Conservation (phyloP, 2,113 vertebrate species). For the Zonotrichia leucophrys region DNA sequence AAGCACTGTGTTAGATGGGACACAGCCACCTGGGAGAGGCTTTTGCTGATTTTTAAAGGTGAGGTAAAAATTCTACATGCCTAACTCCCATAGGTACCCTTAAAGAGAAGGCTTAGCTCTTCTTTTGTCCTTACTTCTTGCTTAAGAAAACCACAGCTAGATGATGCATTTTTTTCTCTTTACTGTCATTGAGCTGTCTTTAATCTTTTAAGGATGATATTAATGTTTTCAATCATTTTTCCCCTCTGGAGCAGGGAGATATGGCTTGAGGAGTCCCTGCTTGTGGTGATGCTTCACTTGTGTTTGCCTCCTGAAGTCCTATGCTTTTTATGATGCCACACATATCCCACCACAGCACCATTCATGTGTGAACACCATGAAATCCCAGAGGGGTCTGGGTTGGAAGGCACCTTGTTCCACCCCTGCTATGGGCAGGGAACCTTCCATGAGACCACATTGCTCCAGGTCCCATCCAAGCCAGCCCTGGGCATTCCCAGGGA, state of each 20-base stretch:
- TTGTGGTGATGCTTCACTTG: neutral
- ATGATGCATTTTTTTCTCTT: neutral
- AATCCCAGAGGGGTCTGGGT: neutral
- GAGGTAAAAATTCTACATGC: neutral
- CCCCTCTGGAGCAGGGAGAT: neutral
- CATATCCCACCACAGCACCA: neutral
- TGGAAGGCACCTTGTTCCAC: neutral
- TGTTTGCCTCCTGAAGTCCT: neutral
- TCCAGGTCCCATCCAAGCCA: neutral
- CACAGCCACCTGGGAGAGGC: neutral
- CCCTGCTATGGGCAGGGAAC: neutral
- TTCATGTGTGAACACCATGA: neutral
- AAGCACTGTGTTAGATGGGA: neutral
- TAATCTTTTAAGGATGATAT: neutral
- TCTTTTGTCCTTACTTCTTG: neutral
- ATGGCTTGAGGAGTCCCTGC: neutral
- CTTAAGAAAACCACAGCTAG: neutral
- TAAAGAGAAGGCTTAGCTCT: neutral
- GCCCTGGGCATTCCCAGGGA: neutral
- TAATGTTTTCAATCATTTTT: neutral
- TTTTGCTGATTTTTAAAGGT: neutral
- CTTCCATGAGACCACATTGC: neutral
- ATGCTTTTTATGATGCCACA: neutral
- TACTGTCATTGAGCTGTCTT: neutral
- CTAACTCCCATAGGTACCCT: neutral